These are phyloP conservation scores for Oxyura jamaicensis DNA, from an alignment of 2,113 vertebrate genomes.

Conservation along the genomic window DNA sequence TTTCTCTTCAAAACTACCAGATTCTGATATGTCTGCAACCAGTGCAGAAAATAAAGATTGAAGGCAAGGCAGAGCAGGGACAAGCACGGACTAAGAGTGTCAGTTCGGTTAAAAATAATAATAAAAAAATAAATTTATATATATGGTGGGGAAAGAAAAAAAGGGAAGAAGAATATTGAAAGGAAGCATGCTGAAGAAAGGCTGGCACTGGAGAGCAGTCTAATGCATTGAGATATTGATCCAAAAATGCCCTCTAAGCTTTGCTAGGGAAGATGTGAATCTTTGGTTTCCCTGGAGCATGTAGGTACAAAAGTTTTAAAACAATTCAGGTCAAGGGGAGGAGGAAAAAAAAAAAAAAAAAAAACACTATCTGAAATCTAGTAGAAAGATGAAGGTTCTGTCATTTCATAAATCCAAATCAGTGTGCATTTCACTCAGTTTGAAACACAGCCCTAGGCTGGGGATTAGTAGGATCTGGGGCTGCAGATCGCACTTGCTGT, in stretches of 20 bases:
- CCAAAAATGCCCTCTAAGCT: background rate
- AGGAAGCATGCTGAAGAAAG: background rate
- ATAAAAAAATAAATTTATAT: background rate
- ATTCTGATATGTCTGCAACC: background rate
- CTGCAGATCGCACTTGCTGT: background rate
- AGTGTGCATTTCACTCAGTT: background rate
- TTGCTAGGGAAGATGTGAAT: background rate
- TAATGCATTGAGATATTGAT: background rate
- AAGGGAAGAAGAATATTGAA: background rate
- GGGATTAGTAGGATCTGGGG: background rate
- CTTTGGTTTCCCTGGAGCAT: background rate
- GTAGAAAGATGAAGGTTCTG: background rate
- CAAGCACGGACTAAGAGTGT: background rate
- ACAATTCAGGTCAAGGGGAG: background rate
- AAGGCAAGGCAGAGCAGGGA: background rate
- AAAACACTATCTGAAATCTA: accelerated
- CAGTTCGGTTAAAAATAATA: background rate
- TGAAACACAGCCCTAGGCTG: background rate
- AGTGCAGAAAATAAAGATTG: background rate
- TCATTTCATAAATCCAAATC: background rate
- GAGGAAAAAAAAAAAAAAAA: background rate
- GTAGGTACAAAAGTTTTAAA: background rate
- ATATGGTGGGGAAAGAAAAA: background rate
- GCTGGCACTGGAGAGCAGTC: background rate
- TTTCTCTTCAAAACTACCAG: background rate